Evolutionary conservation across 2,888 invertebrate species (phyloP).

Genomic region (Malachius bipustulatus): DNA sequence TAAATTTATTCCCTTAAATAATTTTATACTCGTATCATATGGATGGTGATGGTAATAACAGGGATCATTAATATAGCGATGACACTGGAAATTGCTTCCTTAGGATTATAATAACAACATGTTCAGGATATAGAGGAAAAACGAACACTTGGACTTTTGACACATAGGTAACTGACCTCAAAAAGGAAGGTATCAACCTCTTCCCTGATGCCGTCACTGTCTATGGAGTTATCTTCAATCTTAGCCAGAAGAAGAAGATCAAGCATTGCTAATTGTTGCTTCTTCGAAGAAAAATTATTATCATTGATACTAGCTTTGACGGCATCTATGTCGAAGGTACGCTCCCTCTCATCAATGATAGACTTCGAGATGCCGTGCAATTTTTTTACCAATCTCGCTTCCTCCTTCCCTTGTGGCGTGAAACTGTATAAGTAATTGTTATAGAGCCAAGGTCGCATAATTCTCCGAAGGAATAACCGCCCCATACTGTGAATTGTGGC

Average conservation of each 20-base stretch:
- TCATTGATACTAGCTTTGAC: conserved; percentile 8
- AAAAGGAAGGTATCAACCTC: conserved; percentile 19
- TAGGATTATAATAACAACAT: no score
- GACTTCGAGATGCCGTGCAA: conserved; percentile 15
- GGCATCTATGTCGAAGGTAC: background rate
- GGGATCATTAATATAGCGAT: no score
- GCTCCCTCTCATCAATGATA: conserved; percentile 13
- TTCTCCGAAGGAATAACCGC: conserved; percentile 7
- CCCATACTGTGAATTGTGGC: conserved; percentile 15
- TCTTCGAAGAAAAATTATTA: background rate
- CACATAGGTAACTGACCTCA: conserved; percentile 23
- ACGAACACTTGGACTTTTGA: no score
- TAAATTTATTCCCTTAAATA: no score
- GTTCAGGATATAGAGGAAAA: no score
- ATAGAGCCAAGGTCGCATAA: conserved; percentile 10
- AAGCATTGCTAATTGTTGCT: conserved; percentile 20
- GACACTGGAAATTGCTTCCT: no score
- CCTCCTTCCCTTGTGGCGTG: conserved; percentile 13
- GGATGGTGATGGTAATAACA: no score
- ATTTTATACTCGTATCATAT: no score
- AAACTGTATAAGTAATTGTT: conserved; percentile 10
- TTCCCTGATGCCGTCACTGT: conserved; percentile 17
- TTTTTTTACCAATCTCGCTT: conserved; percentile 16
- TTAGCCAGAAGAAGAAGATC: conserved; percentile 24
- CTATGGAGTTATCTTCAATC: conserved; percentile 19